phyloP scores from a whole-genome alignment of 2,797 vertebrate genomes.

The Acanthiza pusilla region DNA sequence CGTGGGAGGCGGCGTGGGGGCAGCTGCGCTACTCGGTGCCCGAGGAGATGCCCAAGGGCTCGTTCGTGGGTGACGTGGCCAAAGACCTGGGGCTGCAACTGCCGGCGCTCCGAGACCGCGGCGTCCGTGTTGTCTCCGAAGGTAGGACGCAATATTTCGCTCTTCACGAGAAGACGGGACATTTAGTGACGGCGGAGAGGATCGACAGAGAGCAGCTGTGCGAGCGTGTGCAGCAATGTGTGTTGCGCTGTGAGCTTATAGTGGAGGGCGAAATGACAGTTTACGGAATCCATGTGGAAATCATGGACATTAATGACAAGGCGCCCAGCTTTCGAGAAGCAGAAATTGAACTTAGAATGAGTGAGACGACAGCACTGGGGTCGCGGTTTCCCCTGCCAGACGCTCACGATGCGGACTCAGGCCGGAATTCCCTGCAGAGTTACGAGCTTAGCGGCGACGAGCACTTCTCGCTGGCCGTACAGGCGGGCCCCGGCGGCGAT shows the following conservation, averaged over 20 bases:
- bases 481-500: not conserved
- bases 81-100: conserved; percentile 77
- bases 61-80: conserved; percentile 78
- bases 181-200: conserved; percentile 66
- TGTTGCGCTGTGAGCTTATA: not conserved
- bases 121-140: not conserved
- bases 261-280: not conserved
- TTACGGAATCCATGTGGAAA: rapidly evolving
- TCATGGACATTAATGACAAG: not conserved
- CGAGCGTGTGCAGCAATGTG: not conserved
- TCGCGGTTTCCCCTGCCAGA: conserved; percentile 60
- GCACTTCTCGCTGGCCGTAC: not conserved
- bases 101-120: conserved; percentile 57
- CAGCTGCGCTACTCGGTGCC: conserved; percentile 80
- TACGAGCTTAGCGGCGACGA: conserved; percentile 67
- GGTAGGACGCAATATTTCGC: conserved; percentile 76
- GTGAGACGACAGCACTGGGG: not conserved
- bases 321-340: not conserved
- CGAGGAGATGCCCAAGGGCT: conserved; percentile 74
- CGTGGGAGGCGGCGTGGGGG: conserved; percentile 15
- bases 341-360: not conserved
- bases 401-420: conserved; percentile 69
- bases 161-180: conserved; percentile 73
- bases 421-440: conserved; percentile 72
- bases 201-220: conserved; percentile 83